Percentiles rank a stretch among this genome's conserved stretches.
phyloP scores from a whole-genome alignment of 1,140 invertebrate species.

The Diprion similis region DNA sequence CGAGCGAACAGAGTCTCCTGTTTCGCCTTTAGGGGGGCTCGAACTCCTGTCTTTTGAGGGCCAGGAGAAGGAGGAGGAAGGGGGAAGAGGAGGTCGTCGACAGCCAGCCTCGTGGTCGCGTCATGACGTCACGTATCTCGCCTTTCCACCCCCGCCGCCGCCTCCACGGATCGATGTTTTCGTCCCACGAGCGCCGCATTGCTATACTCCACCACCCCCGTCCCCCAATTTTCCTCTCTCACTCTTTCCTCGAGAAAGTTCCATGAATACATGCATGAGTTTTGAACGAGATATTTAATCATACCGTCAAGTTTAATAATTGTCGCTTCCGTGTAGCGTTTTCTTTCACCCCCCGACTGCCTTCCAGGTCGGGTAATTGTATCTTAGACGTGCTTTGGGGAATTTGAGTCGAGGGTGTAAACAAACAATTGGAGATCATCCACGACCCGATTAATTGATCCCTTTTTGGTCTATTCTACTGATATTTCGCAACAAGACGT shows the following conservation, averaged over 20 bases:
- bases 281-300: slow-evolving; percentile 10
- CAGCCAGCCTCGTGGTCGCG: slow-evolving; percentile 1
- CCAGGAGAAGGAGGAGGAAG: not conserved
- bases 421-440: no score
- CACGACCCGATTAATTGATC: no score
- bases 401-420: no score
- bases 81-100: not conserved
- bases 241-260: not conserved
- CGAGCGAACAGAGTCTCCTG: no score
- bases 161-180: slow-evolving; percentile 11
- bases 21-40: not conserved
- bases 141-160: not conserved
- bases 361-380: no score
- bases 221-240: not conserved
- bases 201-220: not conserved
- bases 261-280: slow-evolving; percentile 13
- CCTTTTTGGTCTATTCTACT: no score
- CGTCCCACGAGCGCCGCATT: not conserved
- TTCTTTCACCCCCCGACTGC: no score
- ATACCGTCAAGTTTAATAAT: slow-evolving; percentile 10
- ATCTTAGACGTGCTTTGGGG: no score
- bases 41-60: not conserved
- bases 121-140: slow-evolving; percentile 6
- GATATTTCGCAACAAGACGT: no score
- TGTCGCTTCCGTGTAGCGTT: not conserved